Percentiles rank a stretch among this genome's conserved stretches.
These are phyloP conservation scores for Notamacropus eugenii DNA, from an alignment of 2,797 vertebrate genomes.

Conservation along the genomic window DNA sequence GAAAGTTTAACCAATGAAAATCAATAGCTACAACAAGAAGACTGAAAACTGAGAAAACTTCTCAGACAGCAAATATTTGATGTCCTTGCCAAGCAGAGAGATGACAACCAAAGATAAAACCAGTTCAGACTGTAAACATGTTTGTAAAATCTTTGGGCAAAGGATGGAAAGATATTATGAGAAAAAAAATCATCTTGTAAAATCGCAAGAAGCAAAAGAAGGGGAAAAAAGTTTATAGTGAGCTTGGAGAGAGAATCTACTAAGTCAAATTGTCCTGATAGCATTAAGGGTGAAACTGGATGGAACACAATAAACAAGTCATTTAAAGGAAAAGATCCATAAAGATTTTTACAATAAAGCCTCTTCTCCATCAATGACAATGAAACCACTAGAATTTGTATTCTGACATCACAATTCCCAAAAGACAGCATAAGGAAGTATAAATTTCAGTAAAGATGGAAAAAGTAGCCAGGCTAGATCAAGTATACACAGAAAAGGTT, in stretches of 20 bases:
- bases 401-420: neutral
- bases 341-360: neutral
- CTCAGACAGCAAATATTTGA: neutral
- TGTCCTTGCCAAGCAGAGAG: neutral
- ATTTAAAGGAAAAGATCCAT: neutral
- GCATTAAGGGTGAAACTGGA: neutral
- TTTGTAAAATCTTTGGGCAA: neutral
- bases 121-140: neutral
- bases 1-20: neutral
- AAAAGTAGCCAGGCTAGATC: neutral
- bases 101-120: neutral
- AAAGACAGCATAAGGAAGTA: neutral
- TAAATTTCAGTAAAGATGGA: neutral
- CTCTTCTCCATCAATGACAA: neutral
- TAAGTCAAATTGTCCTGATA: neutral
- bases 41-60: neutral
- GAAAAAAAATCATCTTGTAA: neutral
- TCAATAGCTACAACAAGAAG: neutral
- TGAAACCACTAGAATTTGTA: neutral
- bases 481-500: neutral
- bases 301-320: neutral
- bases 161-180: neutral
- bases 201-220: neutral
- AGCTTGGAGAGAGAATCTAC: neutral
- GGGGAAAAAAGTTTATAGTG: neutral